Base-by-base conservation (phyloP, 1,140 invertebrate genomes). In the Idris sp. region DNA sequence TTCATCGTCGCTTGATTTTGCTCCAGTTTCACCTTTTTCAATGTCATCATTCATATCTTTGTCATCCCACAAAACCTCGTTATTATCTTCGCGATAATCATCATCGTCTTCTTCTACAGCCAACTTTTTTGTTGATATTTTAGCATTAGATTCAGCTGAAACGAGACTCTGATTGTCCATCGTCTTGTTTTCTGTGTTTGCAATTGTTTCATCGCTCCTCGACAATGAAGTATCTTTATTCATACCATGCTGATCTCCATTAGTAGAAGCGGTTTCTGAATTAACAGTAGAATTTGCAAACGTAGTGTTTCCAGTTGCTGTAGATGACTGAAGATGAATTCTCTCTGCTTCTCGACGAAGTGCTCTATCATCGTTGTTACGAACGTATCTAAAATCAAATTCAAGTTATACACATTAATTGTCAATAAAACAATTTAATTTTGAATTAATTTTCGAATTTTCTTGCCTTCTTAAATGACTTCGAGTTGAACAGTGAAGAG, bases 41-140 rank as follows among this genome's bases (percentile, higher is more conserved):
- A 81, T n/a, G 14, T 93, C 92, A 1, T 93, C 92, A 0, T 91
- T 91, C 36, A 93, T 86, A 81, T 93, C 92, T 81, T 93, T 93
- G 76, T 93, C 92, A 82, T 93, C 92, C 92, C 92, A 93, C 4
- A 92, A 65, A 76, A 92, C 92, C 64, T 92, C 91, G 68, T 90
- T 89, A 62, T 85, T 89, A 2, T 84, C 88, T 75, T 83, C 84
- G 7, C 84, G 81, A 13, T 83, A 80, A 9, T 85, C 82, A 77
- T 92, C 91, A 38, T 88, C 90, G 0, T 88, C 85, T 11, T 88
- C 86, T 10, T 85, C 83, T 2, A 26, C 68, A 0, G 64, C 64
- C n/a, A 26, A 38, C 22, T 71, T 56, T 7, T 85, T 76, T 0
- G 22, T 0, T 59, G 28, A 44, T 0, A 38, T 31, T 41, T 77